Conservation (phyloP, 2,113 vertebrate genomes). For the Corythoichthys intestinalis region DNA sequence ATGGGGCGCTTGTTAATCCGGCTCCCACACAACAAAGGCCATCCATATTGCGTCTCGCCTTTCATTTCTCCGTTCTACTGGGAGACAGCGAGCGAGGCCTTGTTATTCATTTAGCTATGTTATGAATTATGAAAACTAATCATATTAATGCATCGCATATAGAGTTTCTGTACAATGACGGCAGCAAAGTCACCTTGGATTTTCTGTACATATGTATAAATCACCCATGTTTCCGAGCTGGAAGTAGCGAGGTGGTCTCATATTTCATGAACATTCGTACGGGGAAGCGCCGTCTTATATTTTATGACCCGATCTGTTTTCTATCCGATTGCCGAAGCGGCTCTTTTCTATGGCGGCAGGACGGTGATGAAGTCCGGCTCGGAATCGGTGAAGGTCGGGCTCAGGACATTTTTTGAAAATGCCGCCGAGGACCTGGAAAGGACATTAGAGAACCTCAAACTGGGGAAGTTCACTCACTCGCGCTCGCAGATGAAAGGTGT, state of each 20-base stretch:
- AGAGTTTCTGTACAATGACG: constrained; percentile 5
- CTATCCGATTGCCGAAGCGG: constrained; percentile 2
- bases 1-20: constrained; percentile 41
- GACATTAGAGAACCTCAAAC: constrained; percentile 94
- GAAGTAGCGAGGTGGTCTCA: constrained; percentile 14
- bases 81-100: constrained; percentile 30
- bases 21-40: constrained; percentile 43
- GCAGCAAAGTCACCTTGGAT: constrained; percentile 32
- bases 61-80: constrained; percentile 37
- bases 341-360: constrained; percentile 64
- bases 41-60: constrained; percentile 34
- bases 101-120: constrained; percentile 33
- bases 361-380: constrained; percentile 98
- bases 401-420: constrained; percentile 94
- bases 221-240: constrained; percentile 11
- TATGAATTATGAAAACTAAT: constrained; percentile 49
- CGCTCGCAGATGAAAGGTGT: constrained; percentile 96
- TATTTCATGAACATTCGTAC: constrained; percentile 35
- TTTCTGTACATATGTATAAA: constrained; percentile 32
- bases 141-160: constrained; percentile 37
- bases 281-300: constrained; percentile 11
- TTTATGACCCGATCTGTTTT: constrained; percentile 25
- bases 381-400: constrained; percentile 86
- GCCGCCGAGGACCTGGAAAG: constrained; percentile 94
- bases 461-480: constrained; percentile 96